phyloP scores from a whole-genome alignment of 1,140 invertebrate genomes.

The Acyrthosiphon pisum region DNA sequence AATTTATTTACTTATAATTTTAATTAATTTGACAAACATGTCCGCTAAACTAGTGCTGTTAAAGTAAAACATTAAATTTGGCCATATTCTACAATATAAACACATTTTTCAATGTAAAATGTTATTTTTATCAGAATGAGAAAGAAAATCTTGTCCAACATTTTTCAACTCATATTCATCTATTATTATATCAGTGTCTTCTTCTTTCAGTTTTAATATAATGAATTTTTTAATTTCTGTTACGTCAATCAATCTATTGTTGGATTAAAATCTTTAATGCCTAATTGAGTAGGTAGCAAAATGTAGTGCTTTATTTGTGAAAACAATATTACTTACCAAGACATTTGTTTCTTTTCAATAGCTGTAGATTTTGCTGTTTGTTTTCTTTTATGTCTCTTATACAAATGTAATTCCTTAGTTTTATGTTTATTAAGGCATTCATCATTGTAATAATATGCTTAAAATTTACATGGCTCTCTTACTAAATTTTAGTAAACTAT shows the following conservation, averaged over 20 bases:
- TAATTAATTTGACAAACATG: too few relatives aligned
- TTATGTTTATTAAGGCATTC: neutral
- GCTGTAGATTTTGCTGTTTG: neutral
- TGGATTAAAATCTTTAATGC: neutral
- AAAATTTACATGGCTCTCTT: neutral
- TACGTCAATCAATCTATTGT: neutral
- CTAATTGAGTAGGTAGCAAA: neutral
- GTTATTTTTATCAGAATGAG: neutral
- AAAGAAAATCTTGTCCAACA: too few relatives aligned
- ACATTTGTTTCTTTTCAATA: neutral
- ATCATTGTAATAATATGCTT: neutral
- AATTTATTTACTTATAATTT: too few relatives aligned
- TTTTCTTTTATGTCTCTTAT: neutral
- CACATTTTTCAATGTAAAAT: neutral
- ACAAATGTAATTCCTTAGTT: neutral
- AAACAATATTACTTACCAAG: neutral
- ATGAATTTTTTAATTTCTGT: neutral
- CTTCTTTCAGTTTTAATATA: neutral
- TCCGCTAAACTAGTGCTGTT: neutral
- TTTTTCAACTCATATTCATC: neutral
- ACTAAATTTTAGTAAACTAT: neutral
- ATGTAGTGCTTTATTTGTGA: neutral
- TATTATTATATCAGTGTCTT: neutral
- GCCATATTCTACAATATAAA: neutral
- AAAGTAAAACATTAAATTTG: neutral